These are phyloP conservation scores for Probosciger aterrimus DNA, from an alignment of 2,113 vertebrate species.

Conservation along the genomic window DNA sequence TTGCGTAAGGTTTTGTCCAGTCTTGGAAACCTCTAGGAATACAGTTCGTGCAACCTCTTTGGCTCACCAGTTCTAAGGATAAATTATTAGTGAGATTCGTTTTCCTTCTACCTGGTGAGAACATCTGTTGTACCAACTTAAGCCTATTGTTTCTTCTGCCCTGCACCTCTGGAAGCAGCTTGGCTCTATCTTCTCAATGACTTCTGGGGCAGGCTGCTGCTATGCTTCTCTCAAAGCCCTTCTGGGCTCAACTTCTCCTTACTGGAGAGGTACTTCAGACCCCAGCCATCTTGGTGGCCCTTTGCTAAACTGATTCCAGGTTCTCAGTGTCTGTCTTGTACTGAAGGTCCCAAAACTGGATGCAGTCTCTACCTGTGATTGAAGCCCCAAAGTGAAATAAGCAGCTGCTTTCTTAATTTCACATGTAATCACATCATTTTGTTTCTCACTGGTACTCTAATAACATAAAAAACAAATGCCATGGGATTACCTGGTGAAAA, in stretches of 20 bases:
- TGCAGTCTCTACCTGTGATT: background rate
- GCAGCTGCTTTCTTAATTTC: background rate
- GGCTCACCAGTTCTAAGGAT: background rate
- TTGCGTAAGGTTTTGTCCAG: background rate
- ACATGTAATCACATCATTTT: fast-evolving
- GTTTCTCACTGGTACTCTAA: background rate
- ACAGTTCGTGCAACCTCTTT: background rate
- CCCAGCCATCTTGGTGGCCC: background rate
- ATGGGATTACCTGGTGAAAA: background rate
- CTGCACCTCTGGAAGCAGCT: background rate
- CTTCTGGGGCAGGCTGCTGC: background rate
- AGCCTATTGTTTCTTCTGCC: background rate
- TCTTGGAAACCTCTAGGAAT: background rate
- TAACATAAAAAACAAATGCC: background rate
- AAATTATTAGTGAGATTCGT: background rate
- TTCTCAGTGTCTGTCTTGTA: background rate
- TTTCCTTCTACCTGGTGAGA: background rate
- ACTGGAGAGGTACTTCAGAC: background rate
- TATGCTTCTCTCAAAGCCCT: background rate
- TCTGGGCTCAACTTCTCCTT: background rate
- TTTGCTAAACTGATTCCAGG: background rate
- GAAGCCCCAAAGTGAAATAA: fast-evolving
- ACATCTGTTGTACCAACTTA: background rate
- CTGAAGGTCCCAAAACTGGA: background rate
- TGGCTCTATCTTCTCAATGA: background rate